Evolutionary conservation across 30 jellyfish, hydroid and myxozoan species (phyloP), one percentile per base, ranked within the genome.

Genomic region (Turritopsis rubra): DNA sequence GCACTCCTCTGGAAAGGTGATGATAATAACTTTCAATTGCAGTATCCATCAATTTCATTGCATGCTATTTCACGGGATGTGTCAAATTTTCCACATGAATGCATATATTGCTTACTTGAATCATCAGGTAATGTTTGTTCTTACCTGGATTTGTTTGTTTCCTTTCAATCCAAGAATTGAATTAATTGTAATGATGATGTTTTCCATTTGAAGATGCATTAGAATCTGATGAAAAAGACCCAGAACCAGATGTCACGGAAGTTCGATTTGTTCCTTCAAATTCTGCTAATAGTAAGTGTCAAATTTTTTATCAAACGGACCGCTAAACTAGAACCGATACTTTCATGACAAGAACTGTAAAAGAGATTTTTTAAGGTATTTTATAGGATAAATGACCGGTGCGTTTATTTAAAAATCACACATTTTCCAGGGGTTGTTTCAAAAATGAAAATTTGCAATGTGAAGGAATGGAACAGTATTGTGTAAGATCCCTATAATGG

Each of bases 11-110:
- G 97, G 97, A 81, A 83, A 76, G 85, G 81, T 30, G 90, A 72
- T 52, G 72, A 76, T 25, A 83, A 90, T 54, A 75, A 75, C 1
- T 65, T 90, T 31, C 81, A 85, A 53, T 73, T 90, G 89, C 83
- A 81, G 54, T 90, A 90, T 73, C 91, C 95, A 13, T 74, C 75
- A 19, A 90, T 90, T n/a, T 85, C 97, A 26, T 80, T 90, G 75
- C 97, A 90, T 82, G 97, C 95, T 0, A 73, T 90, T 25, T 90
- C 89, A 21, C 81, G 89, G 68, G 97, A 90, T 65, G 72, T 90
- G 3, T 20, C 89, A 19, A 81, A 75, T 53, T 90, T 90, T 66
- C 95, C 97, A 70, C 88, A 75, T 52, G 87, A 90, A 81, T 90
- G 97, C 74, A 85, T 90, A 13, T 90, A 79, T 53, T 90, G 97